Evolutionary conservation across 2,797 vertebrate species (phyloP).

Genomic region (Channallabes apus): DNA sequence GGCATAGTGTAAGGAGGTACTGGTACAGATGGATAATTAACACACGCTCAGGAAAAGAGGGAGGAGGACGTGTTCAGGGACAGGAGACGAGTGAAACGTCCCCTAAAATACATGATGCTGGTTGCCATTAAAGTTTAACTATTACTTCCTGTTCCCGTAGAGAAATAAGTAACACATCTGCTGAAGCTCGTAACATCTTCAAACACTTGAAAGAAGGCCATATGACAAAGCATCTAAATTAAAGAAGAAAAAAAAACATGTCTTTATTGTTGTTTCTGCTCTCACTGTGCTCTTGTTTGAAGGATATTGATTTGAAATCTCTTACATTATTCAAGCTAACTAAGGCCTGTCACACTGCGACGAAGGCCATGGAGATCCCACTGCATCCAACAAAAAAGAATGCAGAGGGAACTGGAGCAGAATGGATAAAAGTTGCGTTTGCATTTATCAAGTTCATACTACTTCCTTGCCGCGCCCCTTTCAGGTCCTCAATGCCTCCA

Average conservation of each 20-base stretch:
- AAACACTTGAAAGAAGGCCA: constrained; percentile 18
- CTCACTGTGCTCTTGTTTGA: background rate
- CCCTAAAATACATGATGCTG: background rate
- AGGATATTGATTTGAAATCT: background rate
- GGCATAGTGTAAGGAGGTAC: background rate
- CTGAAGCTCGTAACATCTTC: background rate
- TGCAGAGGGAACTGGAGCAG: too few species aligned
- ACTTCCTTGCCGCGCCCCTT: too few species aligned
- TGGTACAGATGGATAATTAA: background rate
- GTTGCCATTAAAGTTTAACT: background rate
- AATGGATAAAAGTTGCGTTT: too few species aligned
- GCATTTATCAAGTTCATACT: too few species aligned
- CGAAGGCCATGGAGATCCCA: too few species aligned
- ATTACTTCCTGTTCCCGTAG: background rate
- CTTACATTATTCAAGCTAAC: background rate
- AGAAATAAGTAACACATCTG: background rate
- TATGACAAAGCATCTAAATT: constrained; percentile 17
- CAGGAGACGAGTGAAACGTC: background rate
- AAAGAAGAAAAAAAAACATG: background rate
- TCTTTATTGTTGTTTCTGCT: background rate
- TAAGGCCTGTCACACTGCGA: too few species aligned
- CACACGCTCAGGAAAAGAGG: background rate
- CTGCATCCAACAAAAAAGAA: too few species aligned
- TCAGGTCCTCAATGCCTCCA: too few species aligned
- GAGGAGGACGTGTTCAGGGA: background rate